These are phyloP conservation scores for Contarinia nasturtii DNA, from an alignment of 1,140 invertebrate genomes.

Conservation along the genomic window DNA sequence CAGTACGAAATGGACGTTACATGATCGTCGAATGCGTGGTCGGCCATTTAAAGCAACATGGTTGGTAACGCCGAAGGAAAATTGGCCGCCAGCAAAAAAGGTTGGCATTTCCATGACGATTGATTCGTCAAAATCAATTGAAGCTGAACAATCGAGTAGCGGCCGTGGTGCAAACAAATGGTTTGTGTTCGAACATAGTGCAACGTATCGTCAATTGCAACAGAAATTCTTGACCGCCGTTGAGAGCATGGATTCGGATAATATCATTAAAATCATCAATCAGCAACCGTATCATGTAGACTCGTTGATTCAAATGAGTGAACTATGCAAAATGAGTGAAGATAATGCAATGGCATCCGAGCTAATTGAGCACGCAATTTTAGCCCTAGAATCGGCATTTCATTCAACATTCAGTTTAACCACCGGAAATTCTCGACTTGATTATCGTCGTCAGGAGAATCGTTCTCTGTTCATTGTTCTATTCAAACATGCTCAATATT, in stretches of 20 bases:
- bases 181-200: constrained; percentile 66
- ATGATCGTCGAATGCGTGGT: constrained; percentile 29
- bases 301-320: constrained; percentile 64
- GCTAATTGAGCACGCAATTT: constrained; percentile 57
- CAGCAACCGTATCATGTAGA: constrained; percentile 67
- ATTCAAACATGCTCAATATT: constrained; percentile 66
- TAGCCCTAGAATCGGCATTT: constrained; percentile 56
- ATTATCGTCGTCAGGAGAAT: constrained; percentile 71
- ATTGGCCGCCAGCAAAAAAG: constrained; percentile 45
- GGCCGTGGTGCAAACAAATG: constrained; percentile 18
- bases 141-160: constrained; percentile 1
- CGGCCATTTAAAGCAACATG: constrained; percentile 37
- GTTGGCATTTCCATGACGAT: constrained; percentile 54
- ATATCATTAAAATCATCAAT: constrained; percentile 62
- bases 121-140: constrained; percentile 21
- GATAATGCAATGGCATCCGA: constrained; percentile 61
- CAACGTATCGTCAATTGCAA: constrained; percentile 56
- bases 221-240: constrained; percentile 56
- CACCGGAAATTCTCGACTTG: constrained; percentile 52
- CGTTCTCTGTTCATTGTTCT: constrained; percentile 64
- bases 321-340: constrained; percentile 56
- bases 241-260: constrained; percentile 61
- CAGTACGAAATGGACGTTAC: too few species aligned
- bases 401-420: constrained; percentile 65
- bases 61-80: constrained; percentile 44